Evolutionary conservation across 2,888 invertebrate species (phyloP), one percentile per base, ranked within the genome.

Genomic region (Apodemia duryi): DNA sequence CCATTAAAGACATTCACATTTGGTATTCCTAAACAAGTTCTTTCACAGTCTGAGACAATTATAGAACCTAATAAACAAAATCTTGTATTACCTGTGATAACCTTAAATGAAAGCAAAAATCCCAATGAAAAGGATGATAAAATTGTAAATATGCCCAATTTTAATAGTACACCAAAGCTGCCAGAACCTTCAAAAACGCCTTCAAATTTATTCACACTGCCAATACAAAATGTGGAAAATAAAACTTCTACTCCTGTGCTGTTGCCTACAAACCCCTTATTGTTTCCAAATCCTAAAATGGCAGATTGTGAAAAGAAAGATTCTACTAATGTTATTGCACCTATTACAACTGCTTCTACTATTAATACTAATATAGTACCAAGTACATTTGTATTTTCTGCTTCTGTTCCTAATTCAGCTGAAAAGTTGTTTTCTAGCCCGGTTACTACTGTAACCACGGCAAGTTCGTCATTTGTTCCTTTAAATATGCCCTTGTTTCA

Each of bases 1-100:
- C 73, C 79, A 6, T 84, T 81, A 74, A 65, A 73, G 11, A 75
- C 73, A 60, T 88, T 85, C 67, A 71, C 74, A 35, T 88, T 88
- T 73, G 85, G 85, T 28, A 75, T 87, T 62, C 81, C 83, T n/a
- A 80, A 80, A 66, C 65, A 71, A 61, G 70, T 62, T n/a, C 2
- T 70, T 21, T 52, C 61, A 5, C 46, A 70, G 62, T 67, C 70
- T 6, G 4, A 67, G 29, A 28, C 52, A 7, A 63, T 65, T 41
- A 61, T 65, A 46, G 54, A 69, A 11, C 73, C 73, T 57, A 72
- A 70, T 13, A 68, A 67, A 52, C 49, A 70, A 11, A 7, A 41
- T 10, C 10, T 64, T 43, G 52, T 10, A 35, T 49, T 64, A 4
- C 60, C 49, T 21, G 2, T 52, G 28, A 61, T 61, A 43, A n/a